Conservation (phyloP, 1,140 invertebrate species). For the Bombus superbus region DNA sequence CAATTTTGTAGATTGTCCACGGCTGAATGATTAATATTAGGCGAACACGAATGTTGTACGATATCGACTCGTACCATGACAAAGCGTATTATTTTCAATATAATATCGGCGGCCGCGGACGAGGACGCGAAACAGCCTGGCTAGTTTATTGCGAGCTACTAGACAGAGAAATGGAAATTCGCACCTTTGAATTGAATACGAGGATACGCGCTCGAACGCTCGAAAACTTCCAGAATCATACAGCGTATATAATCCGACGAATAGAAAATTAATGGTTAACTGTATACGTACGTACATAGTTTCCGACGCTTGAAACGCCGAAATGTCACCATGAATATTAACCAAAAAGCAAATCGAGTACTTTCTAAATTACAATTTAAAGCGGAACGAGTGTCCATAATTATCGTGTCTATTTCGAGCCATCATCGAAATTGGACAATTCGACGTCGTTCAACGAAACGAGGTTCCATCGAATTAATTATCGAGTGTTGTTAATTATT, state of each 20-base stretch:
- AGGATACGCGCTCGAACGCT: neutral
- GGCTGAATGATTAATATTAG: neutral
- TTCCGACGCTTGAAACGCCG: neutral
- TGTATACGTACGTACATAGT: neutral
- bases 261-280: neutral
- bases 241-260: neutral
- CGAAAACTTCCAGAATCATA: neutral
- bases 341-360: constrained; percentile 23
- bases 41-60: neutral
- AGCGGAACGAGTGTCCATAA: neutral
- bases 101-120: neutral
- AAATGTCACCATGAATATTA: neutral
- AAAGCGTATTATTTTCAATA: neutral
- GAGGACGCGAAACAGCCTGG: neutral
- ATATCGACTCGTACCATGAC: neutral
- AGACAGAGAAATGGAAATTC: constrained; percentile 1
- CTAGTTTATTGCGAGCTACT: neutral
- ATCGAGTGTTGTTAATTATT: constrained; percentile 75
- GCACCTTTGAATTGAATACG: neutral
- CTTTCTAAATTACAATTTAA: neutral
- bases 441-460: constrained; percentile 60
- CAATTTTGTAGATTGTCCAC: neutral
- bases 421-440: constrained; percentile 62
- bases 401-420: neutral
- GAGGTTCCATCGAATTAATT: constrained; percentile 79